These are phyloP conservation scores for Phocoena sinus DNA, from an alignment of 2,113 vertebrate species.

Conservation along the genomic window DNA sequence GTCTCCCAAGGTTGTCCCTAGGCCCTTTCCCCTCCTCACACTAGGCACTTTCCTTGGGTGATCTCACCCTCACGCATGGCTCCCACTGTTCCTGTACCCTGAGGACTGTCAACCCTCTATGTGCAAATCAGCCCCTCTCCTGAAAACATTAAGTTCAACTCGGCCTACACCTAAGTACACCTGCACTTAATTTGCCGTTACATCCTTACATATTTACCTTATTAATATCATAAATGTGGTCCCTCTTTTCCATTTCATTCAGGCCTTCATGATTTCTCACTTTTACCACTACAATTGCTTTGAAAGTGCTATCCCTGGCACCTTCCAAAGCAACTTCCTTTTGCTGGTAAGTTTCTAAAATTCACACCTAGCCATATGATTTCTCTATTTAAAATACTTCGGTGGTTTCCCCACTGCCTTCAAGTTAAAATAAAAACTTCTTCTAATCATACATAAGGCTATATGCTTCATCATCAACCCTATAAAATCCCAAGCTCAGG, in stretches of 20 bases:
- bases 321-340: neutral
- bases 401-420: neutral
- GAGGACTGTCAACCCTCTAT: neutral
- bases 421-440: neutral
- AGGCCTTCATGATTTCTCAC: neutral
- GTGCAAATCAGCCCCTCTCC: neutral
- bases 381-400: neutral
- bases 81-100: neutral
- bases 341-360: neutral
- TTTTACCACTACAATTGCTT: neutral
- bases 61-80: neutral
- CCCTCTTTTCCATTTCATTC: neutral
- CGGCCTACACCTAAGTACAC: neutral
- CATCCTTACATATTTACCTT: neutral
- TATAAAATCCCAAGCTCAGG: neutral
- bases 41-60: neutral
- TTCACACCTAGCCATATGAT: neutral
- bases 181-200: neutral
- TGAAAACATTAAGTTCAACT: neutral
- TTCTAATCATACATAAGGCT: neutral
- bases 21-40: neutral
- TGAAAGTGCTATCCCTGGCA: neutral
- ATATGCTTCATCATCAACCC: neutral
- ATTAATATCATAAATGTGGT: neutral
- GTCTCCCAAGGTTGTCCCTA: neutral